Base-by-base conservation (phyloP, 2,113 vertebrate species). In the Eubucco bourcierii region DNA sequence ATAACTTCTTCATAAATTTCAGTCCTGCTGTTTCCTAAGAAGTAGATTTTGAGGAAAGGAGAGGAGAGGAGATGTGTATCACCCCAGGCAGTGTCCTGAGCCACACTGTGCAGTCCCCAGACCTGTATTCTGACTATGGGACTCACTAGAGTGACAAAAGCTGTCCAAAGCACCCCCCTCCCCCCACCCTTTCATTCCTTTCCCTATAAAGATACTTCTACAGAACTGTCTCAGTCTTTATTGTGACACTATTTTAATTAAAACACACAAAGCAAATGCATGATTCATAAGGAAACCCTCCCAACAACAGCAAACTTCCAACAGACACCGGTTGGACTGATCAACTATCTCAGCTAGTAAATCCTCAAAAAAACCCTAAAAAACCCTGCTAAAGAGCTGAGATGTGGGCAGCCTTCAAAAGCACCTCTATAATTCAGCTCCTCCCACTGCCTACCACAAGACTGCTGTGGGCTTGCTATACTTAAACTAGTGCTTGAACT, bases 331-430 rank as follows among this genome's bases (percentile, higher is more conserved):
- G 64, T 31, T n/a, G 41, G 72, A 73, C 50, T 44, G 7, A 72
- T 59, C 88, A 81, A 61, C 59, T 85, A 56, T 89, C 71, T 90
- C 89, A 94, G 80, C 73, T 90, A 58, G 31, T 41, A 85, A 73
- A 89, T 21, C 13, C 52, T 76, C 46, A 27, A 27, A 27, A 79
- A 44, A 88, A 29, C 27, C 29, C 47, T 23, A 52, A 77, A n/a
- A 58, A 58, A 44, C 39, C 7, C 27, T 21, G 7, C 56, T 34
- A 27, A 58, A 83, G 61, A 84, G 41, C 52, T 41, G 39, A 84
- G 41, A 37, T n/a, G n/a, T 37, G 87, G 21, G 34, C 53, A 77
- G 55, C 44, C 71, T 82, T 84, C 85, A 88, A 93, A 93, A 90
- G 28, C 84, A 86, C 82, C 89, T 75, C 84, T 44, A 52, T 59